phyloP scores from a whole-genome alignment of 2,797 vertebrate genomes.

The Sciurus carolinensis region DNA sequence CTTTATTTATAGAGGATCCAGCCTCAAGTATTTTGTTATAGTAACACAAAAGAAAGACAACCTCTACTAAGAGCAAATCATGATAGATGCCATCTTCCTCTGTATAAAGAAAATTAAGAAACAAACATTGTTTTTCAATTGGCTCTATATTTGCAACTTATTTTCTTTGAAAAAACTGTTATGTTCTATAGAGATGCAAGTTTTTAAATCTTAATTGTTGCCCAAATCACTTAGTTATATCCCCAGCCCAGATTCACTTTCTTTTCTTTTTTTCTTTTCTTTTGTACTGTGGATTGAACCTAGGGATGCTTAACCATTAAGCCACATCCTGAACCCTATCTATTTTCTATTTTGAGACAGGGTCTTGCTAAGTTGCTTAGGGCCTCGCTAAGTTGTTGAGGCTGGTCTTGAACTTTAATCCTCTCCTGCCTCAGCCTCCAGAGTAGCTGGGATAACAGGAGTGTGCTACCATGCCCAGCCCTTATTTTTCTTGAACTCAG shows the following conservation, averaged over 20 bases:
- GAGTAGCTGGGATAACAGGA: no score
- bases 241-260: neutral
- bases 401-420: no score
- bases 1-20: neutral
- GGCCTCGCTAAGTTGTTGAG: no score
- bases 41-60: neutral
- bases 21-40: neutral
- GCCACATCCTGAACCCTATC: no score
- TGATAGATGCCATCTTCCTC: neutral
- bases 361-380: no score
- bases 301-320: no score
- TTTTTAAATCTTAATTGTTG: neutral
- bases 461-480: no score
- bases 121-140: neutral
- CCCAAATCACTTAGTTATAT: no score
- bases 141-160: neutral
- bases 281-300: no score
- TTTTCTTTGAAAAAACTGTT: neutral
- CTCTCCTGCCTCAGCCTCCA: no score
- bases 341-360: no score
- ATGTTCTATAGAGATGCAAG: neutral
- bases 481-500: neutral
- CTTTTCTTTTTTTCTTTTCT: no score
- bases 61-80: neutral
- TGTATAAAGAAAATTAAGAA: neutral